phyloP scores from a whole-genome alignment of 2,113 vertebrate species.

The Phyllopteryx taeniolatus region DNA sequence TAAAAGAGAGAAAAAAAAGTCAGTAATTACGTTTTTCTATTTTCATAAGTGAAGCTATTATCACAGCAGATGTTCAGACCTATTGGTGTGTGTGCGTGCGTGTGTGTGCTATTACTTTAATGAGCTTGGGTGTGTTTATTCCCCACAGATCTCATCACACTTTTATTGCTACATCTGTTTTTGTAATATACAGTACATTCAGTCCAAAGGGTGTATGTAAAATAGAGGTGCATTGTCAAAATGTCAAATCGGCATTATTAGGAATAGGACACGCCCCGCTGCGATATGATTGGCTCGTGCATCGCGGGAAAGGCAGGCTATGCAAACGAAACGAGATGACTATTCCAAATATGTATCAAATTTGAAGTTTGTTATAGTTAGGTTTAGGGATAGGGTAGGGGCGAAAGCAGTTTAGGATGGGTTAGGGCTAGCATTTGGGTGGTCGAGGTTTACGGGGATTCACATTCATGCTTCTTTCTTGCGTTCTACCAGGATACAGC shows the following conservation, averaged over 20 bases:
- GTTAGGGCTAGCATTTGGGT: too few relatives aligned
- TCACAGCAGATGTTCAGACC: constrained; percentile 52
- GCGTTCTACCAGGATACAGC: too few relatives aligned
- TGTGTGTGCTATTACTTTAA: constrained; percentile 30
- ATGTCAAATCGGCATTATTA: background rate
- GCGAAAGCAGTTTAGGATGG: too few relatives aligned
- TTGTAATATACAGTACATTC: background rate
- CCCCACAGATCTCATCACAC: constrained; percentile 25
- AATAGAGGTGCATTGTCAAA: background rate
- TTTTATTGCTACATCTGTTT: background rate
- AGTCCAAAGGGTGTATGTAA: background rate
- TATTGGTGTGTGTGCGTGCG: constrained; percentile 12
- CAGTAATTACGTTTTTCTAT: constrained; percentile 37
- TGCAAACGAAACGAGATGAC: too few relatives aligned
- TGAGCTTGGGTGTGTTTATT: constrained; percentile 13
- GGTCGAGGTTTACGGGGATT: too few relatives aligned
- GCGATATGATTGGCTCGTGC: too few relatives aligned
- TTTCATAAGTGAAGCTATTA: constrained; percentile 45
- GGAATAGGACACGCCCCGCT: too few relatives aligned
- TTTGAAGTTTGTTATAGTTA: too few relatives aligned
- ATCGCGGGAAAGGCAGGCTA: too few relatives aligned
- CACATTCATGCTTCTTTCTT: too few relatives aligned
- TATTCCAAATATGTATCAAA: too few relatives aligned
- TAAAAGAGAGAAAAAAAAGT: constrained; percentile 18
- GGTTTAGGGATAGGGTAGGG: too few relatives aligned